Evolutionary conservation across 2,113 vertebrate species (phyloP), one percentile per base, ranked within the genome.

Genomic region (Macaca mulatta): DNA sequence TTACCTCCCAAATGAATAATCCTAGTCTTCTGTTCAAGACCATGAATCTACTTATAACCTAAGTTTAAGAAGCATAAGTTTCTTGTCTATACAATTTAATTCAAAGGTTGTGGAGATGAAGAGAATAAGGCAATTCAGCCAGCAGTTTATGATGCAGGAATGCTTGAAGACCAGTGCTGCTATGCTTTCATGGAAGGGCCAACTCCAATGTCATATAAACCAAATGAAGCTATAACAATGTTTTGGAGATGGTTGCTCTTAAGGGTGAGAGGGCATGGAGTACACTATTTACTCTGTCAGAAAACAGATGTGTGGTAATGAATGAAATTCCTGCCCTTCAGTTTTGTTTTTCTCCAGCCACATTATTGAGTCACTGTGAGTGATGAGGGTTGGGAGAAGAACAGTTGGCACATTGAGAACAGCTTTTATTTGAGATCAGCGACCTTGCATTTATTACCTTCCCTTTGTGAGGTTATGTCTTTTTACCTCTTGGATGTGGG

Each of bases 171-270:
- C 59, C 81, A 13, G n/a, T 22, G 27, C 50, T 67, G 18, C 20
- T 52, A 35, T 72, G 38, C 23, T 45, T 43, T 23, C 11, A 4
- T 12, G 50, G 43, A 89, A 92, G 12, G 96, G 50, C 43, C 57
- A 57, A 43, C 43, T 75, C 5, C 70, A 35, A 23, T 59, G 50
- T 43, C 55, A 50, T 75, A 89, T 80, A 78, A 92, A 64, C 43
- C 23, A 82, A 97, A 95, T 64, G 83, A 94, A 89, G 88, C 57
- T 78, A 35, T 89, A 92, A 57, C 95, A 70, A n/a, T 10, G 67
- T 89, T 92, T 93, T 78, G 91, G 43, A 85, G 69, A 43, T 38
- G 27, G 8, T 59, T 95, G n/a, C 67, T 78, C 38, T 78, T 55
- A 45, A 90, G 67, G 48, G 32, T 64, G 18, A 22, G 38, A 93